A percentile compares a stretch with the other conserved stretches of the same genome.
Conservation (phyloP, 2,113 vertebrate genomes). For the Hyaena hyaena region DNA sequence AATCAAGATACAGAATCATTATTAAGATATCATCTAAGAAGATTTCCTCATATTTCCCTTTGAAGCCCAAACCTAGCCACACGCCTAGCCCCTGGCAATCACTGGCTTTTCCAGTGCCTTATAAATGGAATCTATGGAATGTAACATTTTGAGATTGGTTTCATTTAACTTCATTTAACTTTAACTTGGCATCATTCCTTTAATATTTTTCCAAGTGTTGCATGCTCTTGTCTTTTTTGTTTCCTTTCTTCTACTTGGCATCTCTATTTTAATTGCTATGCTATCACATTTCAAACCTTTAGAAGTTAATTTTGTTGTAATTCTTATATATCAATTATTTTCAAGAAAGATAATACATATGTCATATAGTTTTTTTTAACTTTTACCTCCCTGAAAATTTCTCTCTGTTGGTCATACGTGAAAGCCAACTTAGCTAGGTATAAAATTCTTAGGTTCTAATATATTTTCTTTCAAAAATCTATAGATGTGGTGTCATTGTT, state of each 20-base stretch:
- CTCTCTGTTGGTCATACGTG: not conserved
- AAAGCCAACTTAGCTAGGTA: conserved; percentile 24
- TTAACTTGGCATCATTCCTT: not conserved
- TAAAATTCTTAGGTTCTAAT: conserved; percentile 22
- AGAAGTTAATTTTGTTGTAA: not conserved
- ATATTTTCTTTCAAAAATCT: not conserved
- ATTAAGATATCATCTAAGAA: not conserved
- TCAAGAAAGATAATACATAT: not conserved
- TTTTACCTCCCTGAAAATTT: not conserved
- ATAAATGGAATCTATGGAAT: not conserved
- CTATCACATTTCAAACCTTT: not conserved
- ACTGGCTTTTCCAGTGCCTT: not conserved
- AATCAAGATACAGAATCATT: not conserved
- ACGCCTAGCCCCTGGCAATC: too few relatives aligned
- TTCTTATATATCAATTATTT: conserved; percentile 34
- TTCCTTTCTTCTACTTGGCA: not conserved
- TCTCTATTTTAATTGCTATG: not conserved
- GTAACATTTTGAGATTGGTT: not conserved
- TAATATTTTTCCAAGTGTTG: not conserved
- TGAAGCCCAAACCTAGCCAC: not conserved
- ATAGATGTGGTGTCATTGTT: not conserved
- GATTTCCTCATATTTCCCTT: not conserved
- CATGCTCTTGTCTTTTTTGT: not conserved
- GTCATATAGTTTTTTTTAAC: conserved; percentile 15
- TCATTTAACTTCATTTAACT: not conserved